Base-by-base conservation (phyloP, 2,113 vertebrate species). In the Xenus cinereus region DNA sequence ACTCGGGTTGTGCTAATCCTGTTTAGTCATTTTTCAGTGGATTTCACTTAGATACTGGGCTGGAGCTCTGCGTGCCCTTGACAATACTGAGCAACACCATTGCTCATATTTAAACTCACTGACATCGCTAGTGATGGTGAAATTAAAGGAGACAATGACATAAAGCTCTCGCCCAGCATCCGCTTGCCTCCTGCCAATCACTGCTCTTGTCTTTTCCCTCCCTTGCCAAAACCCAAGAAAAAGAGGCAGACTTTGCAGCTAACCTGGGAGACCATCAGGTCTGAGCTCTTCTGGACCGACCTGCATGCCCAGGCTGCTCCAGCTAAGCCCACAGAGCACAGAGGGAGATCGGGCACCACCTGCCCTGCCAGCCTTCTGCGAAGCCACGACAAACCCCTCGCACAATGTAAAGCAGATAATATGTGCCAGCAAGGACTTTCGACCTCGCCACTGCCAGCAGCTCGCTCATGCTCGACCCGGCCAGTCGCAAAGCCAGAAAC, bases 91-190 rank as follows among this genome's bases (percentile, higher is more conserved):
- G 62, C 89, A 92, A 80, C 80, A 72, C 74, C 78, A 87, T 94
- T 95, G 84, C 91, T 96, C 93, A 89, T 93, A 91, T 93, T 96
- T 96, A 95, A 96, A 91, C 91, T 91, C 81, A 73, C 84, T 96
- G 95, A 87, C 91, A 95, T 30, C 87, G 84, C 80, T 91, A 91
- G 89, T 94, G 93, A 91, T 84, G 90, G 69, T 72, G 87, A 91
- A 94, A 87, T 96, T 95, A 96, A 96, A 97, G 77, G 62, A 93
- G 95, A 89, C 89, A 94, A 87, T 89, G 95, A 96, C 89, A 96
- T 84, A 94, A 87, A 84, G 57, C 89, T 79, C 74, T 94, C 66
- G 57, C 66, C 77, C 56, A 66, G 82, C 74, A 95, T 82, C 9
- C 4, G 37, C 56, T 93, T 72, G 28, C 57, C 39, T 76, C 74